Percentiles rank a stretch among this genome's conserved stretches.
These are phyloP conservation scores for Fistularia tabacaria DNA, from an alignment of 2,797 vertebrate genomes.

Conservation along the genomic window DNA sequence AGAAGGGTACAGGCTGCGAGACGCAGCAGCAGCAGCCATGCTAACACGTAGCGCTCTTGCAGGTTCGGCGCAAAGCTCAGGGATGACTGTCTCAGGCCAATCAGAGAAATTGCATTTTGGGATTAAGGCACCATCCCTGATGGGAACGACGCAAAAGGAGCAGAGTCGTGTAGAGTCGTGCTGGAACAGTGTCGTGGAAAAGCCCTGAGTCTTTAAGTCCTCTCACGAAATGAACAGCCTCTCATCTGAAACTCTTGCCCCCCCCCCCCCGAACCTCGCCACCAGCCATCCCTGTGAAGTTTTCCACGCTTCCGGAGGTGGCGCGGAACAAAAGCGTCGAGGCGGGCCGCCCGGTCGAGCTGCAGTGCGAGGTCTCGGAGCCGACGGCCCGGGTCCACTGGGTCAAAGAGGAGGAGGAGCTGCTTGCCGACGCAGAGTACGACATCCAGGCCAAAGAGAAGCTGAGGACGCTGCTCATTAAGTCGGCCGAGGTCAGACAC, in stretches of 20 bases:
- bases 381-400: conserved; percentile 73
- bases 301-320: conserved; percentile 69
- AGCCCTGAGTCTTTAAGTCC: too few species aligned
- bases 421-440: conserved; percentile 61
- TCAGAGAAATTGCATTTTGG: too few species aligned
- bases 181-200: too few species aligned
- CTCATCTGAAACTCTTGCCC: conserved; percentile 29
- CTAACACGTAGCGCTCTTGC: too few species aligned
- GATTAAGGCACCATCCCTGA: too few species aligned
- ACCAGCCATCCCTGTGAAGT: conserved; percentile 69
- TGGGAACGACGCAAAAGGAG: too few species aligned
- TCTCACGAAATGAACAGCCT: too few species aligned
- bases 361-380: conserved; percentile 85
- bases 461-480: conserved; percentile 74
- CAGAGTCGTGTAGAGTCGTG: too few species aligned
- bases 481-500: conserved; percentile 73
- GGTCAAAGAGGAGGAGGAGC: conserved; percentile 84
- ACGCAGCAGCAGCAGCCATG: too few species aligned
- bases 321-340: conserved; percentile 73
- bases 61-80: too few species aligned
- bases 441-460: conserved; percentile 77
- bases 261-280: conserved; percentile 43
- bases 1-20: too few species aligned
- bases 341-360: conserved; percentile 72
- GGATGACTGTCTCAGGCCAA: too few species aligned